Percentiles rank a stretch among this genome's conserved stretches.
phyloP scores from a whole-genome alignment of 2,113 vertebrate genomes.

The Gambusia affinis region DNA sequence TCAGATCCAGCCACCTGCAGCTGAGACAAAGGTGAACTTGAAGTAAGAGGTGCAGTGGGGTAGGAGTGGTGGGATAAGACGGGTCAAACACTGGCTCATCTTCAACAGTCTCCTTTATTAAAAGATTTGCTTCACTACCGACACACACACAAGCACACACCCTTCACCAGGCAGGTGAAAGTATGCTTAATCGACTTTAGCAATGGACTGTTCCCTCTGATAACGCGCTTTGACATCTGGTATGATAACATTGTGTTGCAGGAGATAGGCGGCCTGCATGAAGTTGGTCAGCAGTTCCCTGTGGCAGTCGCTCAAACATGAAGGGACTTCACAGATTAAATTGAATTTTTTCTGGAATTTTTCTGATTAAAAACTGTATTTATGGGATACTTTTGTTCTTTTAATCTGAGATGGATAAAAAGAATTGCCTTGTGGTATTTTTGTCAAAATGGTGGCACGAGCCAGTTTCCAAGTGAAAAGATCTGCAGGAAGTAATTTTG shows the following conservation, averaged over 20 bases:
- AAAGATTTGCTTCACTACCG: constrained; percentile 47
- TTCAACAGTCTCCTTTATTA: constrained; percentile 58
- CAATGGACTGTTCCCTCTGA: constrained; percentile 30
- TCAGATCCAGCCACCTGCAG: constrained; percentile 56
- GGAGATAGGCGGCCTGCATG: constrained; percentile 6
- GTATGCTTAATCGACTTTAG: constrained; percentile 27
- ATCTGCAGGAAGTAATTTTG: not conserved
- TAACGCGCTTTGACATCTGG: constrained; percentile 50
- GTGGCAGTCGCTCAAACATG: constrained; percentile 11
- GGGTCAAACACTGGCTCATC: constrained; percentile 42
- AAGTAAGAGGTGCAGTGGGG: constrained; percentile 16
- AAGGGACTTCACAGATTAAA: constrained; percentile 2
- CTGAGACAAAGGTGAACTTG: constrained; percentile 48
- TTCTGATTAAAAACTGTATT: not conserved
- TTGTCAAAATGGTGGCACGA: not conserved
- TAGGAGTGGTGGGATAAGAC: constrained; percentile 1
- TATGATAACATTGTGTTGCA: constrained; percentile 54
- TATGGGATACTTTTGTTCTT: not conserved
- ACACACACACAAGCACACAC: constrained; percentile 7
- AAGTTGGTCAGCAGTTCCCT: constrained; percentile 9
- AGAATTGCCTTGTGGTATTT: not conserved
- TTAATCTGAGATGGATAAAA: not conserved
- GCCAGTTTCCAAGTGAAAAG: not conserved
- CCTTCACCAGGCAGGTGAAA: constrained; percentile 30
- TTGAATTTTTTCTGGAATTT: not conserved